Conservation (phyloP, 2,113 vertebrate species). For the Channa argus region DNA sequence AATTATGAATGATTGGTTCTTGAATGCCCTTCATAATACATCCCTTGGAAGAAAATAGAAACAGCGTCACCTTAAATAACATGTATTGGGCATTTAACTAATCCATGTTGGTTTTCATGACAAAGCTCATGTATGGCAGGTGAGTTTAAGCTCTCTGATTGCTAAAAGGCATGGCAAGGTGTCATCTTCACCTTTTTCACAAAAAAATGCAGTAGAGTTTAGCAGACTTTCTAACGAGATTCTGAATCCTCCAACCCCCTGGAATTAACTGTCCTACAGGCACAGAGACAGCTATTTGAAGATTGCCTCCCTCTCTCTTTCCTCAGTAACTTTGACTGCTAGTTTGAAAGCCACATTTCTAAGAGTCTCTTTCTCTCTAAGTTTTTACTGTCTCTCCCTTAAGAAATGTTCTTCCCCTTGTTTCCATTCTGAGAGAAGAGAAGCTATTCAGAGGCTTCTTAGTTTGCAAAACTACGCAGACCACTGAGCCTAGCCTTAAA, state of each 20-base stretch:
- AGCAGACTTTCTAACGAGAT: constrained; percentile 68
- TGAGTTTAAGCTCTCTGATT: constrained; percentile 14
- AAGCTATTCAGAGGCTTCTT: constrained; percentile 43
- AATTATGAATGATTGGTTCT: background rate
- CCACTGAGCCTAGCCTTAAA: constrained; percentile 23
- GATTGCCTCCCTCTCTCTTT: constrained; percentile 32
- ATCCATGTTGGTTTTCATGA: constrained; percentile 2
- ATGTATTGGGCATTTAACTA: background rate
- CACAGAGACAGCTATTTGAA: constrained; percentile 66
- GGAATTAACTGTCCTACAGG: constrained; percentile 64
- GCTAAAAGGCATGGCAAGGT: constrained; percentile 32
- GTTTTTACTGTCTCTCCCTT: constrained; percentile 42
- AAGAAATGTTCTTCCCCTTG: constrained; percentile 38
- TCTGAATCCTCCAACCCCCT: constrained; percentile 16
- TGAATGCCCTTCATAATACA: too few species aligned
- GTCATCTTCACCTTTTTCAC: constrained; percentile 41
- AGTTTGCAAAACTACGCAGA: constrained; percentile 36
- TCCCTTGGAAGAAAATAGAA: background rate
- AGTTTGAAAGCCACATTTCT: constrained; percentile 33
- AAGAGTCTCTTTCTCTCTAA: constrained; percentile 15
- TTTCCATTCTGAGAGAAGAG: constrained; percentile 27
- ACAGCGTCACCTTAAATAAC: background rate
- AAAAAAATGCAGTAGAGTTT: constrained; percentile 37
- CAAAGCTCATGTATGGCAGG: background rate
- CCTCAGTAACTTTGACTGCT: constrained; percentile 29